Evolutionary conservation across 2,113 vertebrate species (phyloP).

Genomic region (human (Homo sapiens)): DNA sequence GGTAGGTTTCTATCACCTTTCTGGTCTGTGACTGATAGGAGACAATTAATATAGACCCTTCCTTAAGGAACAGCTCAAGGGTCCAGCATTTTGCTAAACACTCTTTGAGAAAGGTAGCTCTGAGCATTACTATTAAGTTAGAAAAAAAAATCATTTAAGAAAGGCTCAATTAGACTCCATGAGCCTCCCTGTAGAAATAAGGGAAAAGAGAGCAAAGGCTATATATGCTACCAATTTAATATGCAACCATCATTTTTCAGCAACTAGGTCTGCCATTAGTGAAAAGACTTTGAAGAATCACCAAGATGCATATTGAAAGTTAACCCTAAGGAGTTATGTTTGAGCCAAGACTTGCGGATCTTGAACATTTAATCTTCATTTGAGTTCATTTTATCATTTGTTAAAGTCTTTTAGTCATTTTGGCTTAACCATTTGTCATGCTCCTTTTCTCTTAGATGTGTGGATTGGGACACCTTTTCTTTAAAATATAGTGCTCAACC

Average conservation of each 20-base stretch:
- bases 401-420: slow-evolving; percentile 69
- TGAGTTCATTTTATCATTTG: slow-evolving; percentile 68
- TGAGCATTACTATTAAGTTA: background rate
- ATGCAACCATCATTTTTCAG: slow-evolving; percentile 55
- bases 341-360: slow-evolving; percentile 62
- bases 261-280: slow-evolving; percentile 19
- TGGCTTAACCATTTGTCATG: slow-evolving; percentile 71
- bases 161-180: background rate
- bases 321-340: slow-evolving; percentile 65
- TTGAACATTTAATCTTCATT: slow-evolving; percentile 70
- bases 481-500: slow-evolving; percentile 72
- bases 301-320: slow-evolving; percentile 57
- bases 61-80: background rate
- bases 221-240: background rate
- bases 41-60: background rate
- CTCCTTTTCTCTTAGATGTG: slow-evolving; percentile 64
- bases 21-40: background rate
- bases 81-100: background rate
- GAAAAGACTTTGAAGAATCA: slow-evolving; percentile 67
- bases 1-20: background rate
- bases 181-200: background rate
- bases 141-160: background rate
- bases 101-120: background rate
- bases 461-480: slow-evolving; percentile 71
- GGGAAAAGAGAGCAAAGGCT: background rate